Evolutionary conservation across 2,888 invertebrate genomes (phyloP), one percentile per base, ranked within the genome.

Genomic region (Aporophyla nigra): DNA sequence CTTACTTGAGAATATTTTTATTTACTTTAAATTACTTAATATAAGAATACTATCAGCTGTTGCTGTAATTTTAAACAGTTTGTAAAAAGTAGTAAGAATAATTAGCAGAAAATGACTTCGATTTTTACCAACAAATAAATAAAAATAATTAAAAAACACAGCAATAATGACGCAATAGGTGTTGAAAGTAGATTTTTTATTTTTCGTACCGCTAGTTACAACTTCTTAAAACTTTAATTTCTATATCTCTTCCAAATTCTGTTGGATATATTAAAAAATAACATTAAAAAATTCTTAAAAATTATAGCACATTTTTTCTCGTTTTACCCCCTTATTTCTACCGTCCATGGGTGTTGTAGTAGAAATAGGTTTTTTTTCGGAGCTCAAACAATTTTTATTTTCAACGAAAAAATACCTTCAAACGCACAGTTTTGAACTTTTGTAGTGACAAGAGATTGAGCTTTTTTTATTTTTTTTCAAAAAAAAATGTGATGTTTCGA

Each of bases 91-190:
- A 58, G 33, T 53, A 69, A 68, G 24, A 12, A 10, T 12, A 49
- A 49, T 56, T 53, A 51, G 66, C 58, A 53, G 63, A 59, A 61
- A 46, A 33, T 1, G 19, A 67, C 79, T 83, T 74, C 91, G 90
- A 90, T 92, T 91, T 92, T 91, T 89, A 89, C 87, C 80, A 78
- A 69, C 67, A 84, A 86, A 84, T 53, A 46, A 78, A 58, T 88
- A 83, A 85, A 90, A 91, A 88, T 80, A 88, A 89, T 89, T 86
- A 87, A 86, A 88, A 87, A 93, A 89, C 84, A 92, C 95, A 96
- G 96, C 96, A 96, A 96, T 95, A 96, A 96, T 94, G 89, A 93
- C 89, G 94, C 95, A 95, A 94, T 96, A 96, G 95, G 90, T 94
- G 95, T 94, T 85, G 71, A 84, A 66, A 61, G 84, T 84, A 91